Base-by-base conservation (phyloP, 1,140 invertebrate species). In the Augochlora pura region DNA sequence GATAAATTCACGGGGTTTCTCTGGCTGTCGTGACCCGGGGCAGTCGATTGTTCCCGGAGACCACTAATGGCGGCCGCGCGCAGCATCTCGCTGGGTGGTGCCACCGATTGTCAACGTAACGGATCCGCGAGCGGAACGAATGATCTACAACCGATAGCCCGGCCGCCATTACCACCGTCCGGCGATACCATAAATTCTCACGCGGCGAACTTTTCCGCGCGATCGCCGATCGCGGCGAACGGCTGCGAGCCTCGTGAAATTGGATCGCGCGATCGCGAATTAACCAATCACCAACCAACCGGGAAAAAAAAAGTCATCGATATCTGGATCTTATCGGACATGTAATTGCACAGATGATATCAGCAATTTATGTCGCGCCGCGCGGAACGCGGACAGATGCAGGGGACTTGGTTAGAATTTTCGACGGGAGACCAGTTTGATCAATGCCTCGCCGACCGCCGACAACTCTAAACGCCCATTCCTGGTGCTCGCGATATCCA, bases 1-100 rank as follows among this genome's bases (percentile, higher is more conserved):
- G 90, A 92, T 92, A 92, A 91, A 92, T 92, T 87, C 87, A 76
- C 6, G 80, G 81, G 85, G 85, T 88, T 90, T 89, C 88, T 89
- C 88, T 84, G 32, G 80, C 83, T 86, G 88, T 87, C 87, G 81
- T 90, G 84, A 89, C 90, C 88, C 71, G 85, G 79, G 90, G 91
- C 90, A 60, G 57, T 88, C 88, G 73, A 90, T 90, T 89, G 88
- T 90, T 85, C 86, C 63, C 65, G 64, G 83, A 84, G 21, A 57
- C 54, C 82, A 77, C 83, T 90, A 90, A 90, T 88, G 82, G 80
- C 82, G n/a, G 7, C 27, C 3, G 80, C 77, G 86, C 54, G 73
- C 71, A 71, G 85, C 85, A 60, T 88, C 88, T 82, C 75, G 81
- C 85, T 90, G 89, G 89, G 86, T 88, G 84, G 87, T 86, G 85